Evolutionary conservation across 23 tunicate species (phyloP), one percentile per base, ranked within the genome.

Genomic region (Oikopleura albicans): DNA sequence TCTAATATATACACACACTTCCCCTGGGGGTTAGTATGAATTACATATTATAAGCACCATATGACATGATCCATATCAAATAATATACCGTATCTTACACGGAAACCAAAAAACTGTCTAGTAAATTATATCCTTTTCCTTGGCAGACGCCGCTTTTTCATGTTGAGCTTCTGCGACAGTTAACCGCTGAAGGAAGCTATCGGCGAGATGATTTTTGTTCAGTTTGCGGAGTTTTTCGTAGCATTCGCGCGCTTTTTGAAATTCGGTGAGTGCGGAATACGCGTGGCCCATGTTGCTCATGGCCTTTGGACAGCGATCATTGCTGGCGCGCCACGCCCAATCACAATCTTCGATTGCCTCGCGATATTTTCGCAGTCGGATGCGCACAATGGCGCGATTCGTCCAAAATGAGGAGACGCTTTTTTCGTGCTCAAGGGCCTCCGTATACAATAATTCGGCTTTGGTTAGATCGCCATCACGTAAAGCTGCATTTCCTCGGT

Each of bases 261-360:
- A 71, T 71, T 71, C 37, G 37, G 37, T 37, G 4, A 71, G 79
- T 34, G 79, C 79, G 4, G 31, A 12, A 29, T 16, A 29, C 79
- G 79, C 79, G 35, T 71, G 27, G 33, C 79, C 79, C 79, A 71
- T 71, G 31, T 71, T 71, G 37, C 27, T 71, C 36, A 71, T 31
- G 4, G 79, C 79, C 79, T 71, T 71, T 16, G 27, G 79, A 29
- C 79, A 71, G 28, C 31, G 28, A 29, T 71, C 79, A 29, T 71
- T 71, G 79, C 79, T 71, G 4, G 79, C 79, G 33, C 79, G 33
- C 27, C 28, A 16, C 2, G 79, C 79, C 79, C 79, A 71, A 4
- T 71, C 79, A 37, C 79, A 71, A 29, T 71, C 79, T 71, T 71
- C 79, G 35, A 71, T 71, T 22, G 79, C 79, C 35, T 71, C 79